Evolutionary conservation across 1,140 invertebrate genomes (phyloP).

Genomic region (Scaptomyza hsui): DNA sequence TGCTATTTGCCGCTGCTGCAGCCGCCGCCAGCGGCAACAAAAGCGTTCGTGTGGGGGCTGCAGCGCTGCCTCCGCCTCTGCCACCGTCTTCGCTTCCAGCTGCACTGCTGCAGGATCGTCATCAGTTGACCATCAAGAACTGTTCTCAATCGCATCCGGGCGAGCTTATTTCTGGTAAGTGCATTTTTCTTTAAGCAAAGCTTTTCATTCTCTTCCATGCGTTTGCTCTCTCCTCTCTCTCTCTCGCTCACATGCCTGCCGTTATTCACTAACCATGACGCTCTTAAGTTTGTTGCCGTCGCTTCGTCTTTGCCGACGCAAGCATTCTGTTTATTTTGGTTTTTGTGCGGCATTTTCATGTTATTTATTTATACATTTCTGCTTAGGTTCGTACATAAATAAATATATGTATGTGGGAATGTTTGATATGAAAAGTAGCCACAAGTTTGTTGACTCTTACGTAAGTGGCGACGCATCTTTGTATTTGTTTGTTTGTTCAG

Average conservation of each 20-base stretch:
- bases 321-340: slow-evolving; percentile 72
- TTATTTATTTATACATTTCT: slow-evolving; percentile 65
- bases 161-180: slow-evolving; percentile 66
- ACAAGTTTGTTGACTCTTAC: slow-evolving; percentile 75
- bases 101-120: slow-evolving; percentile 60
- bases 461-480: slow-evolving; percentile 39
- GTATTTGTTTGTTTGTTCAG: slow-evolving; percentile 42
- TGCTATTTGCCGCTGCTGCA: slow-evolving; percentile 68
- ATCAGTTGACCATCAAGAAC: slow-evolving; percentile 49
- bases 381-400: slow-evolving; percentile 14
- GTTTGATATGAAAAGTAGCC: slow-evolving; percentile 17
- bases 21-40: slow-evolving; percentile 43
- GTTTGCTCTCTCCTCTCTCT: background rate
- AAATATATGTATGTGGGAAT: background rate
- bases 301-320: slow-evolving; percentile 43
- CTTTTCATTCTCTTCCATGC: slow-evolving; percentile 11
- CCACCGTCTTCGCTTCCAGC: slow-evolving; percentile 35
- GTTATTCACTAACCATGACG: slow-evolving; percentile 2
- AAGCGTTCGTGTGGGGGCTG: slow-evolving; percentile 34
- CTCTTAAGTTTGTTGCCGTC: slow-evolving; percentile 50
- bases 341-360: slow-evolving; percentile 60
- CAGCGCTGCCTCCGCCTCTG: slow-evolving; percentile 51
- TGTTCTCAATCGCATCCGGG: slow-evolving; percentile 42
- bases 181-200: slow-evolving; percentile 1
- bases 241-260: background rate